These are phyloP conservation scores for Sebastes fasciatus DNA, from an alignment of 2,113 vertebrate species.

Conservation along the genomic window DNA sequence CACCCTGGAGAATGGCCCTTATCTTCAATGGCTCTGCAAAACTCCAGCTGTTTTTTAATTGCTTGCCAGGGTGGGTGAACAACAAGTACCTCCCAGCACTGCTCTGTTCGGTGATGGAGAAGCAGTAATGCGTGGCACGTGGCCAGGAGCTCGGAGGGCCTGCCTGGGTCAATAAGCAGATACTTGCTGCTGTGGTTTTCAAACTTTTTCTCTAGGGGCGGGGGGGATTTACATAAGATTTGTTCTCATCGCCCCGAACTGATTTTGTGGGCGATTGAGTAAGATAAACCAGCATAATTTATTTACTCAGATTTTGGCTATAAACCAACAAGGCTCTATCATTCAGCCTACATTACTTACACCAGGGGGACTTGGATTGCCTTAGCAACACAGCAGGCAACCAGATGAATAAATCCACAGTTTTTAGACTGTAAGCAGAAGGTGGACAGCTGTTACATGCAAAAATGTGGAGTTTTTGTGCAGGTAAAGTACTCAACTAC, in stretches of 20 bases:
- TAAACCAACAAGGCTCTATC: conserved; percentile 35
- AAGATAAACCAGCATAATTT: conserved; percentile 56
- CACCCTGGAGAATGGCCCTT: conserved; percentile 74
- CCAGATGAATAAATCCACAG: not conserved
- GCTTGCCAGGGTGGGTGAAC: conserved; percentile 74
- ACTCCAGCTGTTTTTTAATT: conserved; percentile 82
- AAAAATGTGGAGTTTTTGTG: not conserved
- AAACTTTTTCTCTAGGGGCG: conserved; percentile 51
- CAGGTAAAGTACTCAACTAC: not conserved
- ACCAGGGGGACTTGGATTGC: conserved; percentile 3
- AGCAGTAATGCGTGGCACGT: conserved; percentile 69
- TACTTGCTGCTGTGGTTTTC: conserved; percentile 57
- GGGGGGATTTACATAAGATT: conserved; percentile 55
- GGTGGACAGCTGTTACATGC: not conserved
- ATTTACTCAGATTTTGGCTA: conserved; percentile 55
- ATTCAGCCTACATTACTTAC: conserved; percentile 12
- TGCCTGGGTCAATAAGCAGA: conserved; percentile 69
- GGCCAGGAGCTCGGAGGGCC: conserved; percentile 60
- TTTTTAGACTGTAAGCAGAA: not conserved
- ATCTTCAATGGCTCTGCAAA: conserved; percentile 79
- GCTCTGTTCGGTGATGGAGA: conserved; percentile 68
- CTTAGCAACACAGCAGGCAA: not conserved
- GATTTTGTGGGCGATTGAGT: conserved; percentile 55
- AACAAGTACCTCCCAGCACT: conserved; percentile 75
- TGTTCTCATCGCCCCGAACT: conserved; percentile 30